These are phyloP conservation scores for Bradysia coprophila DNA, from an alignment of 1,140 invertebrate genomes.

Conservation along the genomic window DNA sequence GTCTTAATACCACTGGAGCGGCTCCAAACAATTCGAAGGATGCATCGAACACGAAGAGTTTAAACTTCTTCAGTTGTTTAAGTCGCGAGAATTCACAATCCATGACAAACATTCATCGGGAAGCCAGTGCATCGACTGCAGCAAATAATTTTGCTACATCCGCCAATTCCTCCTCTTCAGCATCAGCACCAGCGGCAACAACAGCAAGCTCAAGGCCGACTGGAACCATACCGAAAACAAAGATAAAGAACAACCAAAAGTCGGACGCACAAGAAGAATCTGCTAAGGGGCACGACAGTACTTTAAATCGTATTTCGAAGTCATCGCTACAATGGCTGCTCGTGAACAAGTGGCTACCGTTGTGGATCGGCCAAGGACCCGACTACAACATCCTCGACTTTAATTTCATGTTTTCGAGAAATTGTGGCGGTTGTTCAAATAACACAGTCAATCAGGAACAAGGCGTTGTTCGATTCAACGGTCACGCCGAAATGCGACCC, in stretches of 20 bases:
- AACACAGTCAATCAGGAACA: slow-evolving; percentile 8
- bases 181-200: background rate
- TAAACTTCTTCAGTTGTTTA: slow-evolving; percentile 19
- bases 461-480: slow-evolving; percentile 19
- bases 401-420: slow-evolving; percentile 24
- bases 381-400: slow-evolving; percentile 38
- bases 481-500: slow-evolving; percentile 8
- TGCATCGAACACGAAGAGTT: slow-evolving; percentile 7
- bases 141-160: too few relatives aligned
- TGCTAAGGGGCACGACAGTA: slow-evolving; percentile 10
- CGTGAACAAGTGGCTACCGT: slow-evolving; percentile 33
- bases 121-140: slow-evolving; percentile 7
- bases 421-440: slow-evolving; percentile 21
- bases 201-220: background rate
- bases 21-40: slow-evolving; percentile 12
- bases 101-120: slow-evolving; percentile 22
- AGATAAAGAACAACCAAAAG: background rate
- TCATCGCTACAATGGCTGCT: slow-evolving; percentile 34
- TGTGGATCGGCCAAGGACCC: slow-evolving; percentile 33
- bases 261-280: slow-evolving; percentile 1
- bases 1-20: slow-evolving; percentile 13
- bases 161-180: slow-evolving; percentile 6
- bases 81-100: slow-evolving; percentile 23
- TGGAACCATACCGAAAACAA: slow-evolving; percentile 4
- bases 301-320: slow-evolving; percentile 30